Percentiles rank a stretch among this genome's conserved stretches.
Evolutionary conservation across 2,888 invertebrate species (phyloP).

Genomic region (Cheilosia pagana): DNA sequence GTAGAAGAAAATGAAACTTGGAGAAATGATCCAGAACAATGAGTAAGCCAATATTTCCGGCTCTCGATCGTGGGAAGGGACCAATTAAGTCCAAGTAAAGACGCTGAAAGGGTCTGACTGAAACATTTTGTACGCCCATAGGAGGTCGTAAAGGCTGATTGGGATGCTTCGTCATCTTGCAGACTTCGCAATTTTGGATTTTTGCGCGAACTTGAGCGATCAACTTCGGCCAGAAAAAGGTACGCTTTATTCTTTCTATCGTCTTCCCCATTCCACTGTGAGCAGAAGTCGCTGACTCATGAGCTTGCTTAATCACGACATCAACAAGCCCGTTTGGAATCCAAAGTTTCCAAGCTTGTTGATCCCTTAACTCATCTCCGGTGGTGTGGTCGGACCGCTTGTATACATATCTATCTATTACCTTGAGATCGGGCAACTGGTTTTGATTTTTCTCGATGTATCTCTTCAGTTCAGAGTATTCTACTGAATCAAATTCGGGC

Average conservation of each 20-base stretch:
- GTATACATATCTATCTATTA: constrained; percentile 57
- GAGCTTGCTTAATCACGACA: background rate
- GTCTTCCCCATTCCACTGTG: background rate
- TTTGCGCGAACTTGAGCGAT: background rate
- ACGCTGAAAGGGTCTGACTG: constrained; percentile 45
- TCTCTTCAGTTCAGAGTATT: too few species aligned
- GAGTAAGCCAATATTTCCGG: constrained; percentile 23
- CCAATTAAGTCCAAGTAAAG: constrained; percentile 38
- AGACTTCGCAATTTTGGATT: too few species aligned
- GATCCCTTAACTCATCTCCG: constrained; percentile 33
- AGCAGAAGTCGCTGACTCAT: background rate
- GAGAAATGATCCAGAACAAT: constrained; percentile 45
- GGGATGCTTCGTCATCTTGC: constrained; percentile 26
- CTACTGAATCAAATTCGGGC: too few species aligned
- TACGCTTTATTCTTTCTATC: background rate
- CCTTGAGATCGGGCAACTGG: constrained; percentile 55
- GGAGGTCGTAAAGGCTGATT: constrained; percentile 37
- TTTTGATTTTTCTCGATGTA: background rate
- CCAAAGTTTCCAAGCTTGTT: constrained; percentile 72
- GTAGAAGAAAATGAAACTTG: constrained; percentile 41
- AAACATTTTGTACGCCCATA: too few species aligned
- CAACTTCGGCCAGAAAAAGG: background rate
- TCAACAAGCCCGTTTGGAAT: too few species aligned
- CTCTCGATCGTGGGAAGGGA: constrained; percentile 34
- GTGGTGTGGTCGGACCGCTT: constrained; percentile 23